Evolutionary conservation across 2,888 invertebrate species (phyloP), one percentile per base, ranked within the genome.

Genomic region (Eubasilissa splendida): DNA sequence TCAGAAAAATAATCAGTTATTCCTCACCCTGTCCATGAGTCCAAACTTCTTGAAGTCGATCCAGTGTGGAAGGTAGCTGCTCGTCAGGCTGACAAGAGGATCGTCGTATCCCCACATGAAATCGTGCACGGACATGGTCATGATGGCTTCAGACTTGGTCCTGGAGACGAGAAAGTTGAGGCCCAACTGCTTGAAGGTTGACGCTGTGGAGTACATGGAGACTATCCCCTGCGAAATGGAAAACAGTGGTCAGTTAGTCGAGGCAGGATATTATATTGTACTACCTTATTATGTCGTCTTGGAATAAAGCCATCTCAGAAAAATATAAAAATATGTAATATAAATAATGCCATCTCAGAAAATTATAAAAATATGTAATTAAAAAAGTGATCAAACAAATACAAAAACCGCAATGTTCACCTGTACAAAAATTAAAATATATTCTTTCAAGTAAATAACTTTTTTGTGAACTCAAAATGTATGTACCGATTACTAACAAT

Each of bases 31-130:
- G 85, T 96, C 96, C 84, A 97, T 88, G 68, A 97, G 90, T 0
- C 97, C 97, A 85, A 97, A 95, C 85, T 92, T 93, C n/a, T 91
- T 89, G 85, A 96, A 96, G 85, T 95, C 93, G 12, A 97, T 94
- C 91, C 95, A 94, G n/a, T 91, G 93, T 0, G 96, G 96, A 22
- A 96, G 86, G 60, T 95, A 87, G 33, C 90, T 91, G 84, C 94
- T 92, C 0, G 95, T 96, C 54, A 96, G 86, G 1, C 89, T 88
- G 71, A 97, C 93, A 65, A 97, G 86, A 0, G 91, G 90, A 86
- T 97, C 96, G 1, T 95, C 92, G 86, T 96, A 96, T 0, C 96
- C 96, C 95, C 96, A 96, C 12, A 96, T 88, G 86, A 93, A 95
- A 52, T 96, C 94, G 79, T 95, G 88, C 0, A 94, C 93, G 0